Evolutionary conservation across 2,888 invertebrate genomes (phyloP), one percentile per base, ranked within the genome.

Genomic region (Arrhopalites spinosus): DNA sequence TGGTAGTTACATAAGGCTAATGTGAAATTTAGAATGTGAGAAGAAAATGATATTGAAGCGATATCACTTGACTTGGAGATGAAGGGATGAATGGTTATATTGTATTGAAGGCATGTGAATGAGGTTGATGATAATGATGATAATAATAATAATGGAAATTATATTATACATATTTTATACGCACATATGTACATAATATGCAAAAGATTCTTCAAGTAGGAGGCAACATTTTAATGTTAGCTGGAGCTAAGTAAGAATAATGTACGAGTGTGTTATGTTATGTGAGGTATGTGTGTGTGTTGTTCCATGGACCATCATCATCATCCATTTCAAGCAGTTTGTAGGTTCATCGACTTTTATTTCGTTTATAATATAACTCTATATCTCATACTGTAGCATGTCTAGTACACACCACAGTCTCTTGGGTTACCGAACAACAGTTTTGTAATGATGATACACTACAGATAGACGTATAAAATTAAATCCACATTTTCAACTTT

Each of bases 271-370:
- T 59, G 59, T 25, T 1, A 25, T 25, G 20, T 59, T 20, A 59
- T 59, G 59, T 50, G 17, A 2, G 17, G 7, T n/a, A n/a, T 50
- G 50, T 50, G n/a, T 30, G 30, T 17, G 63, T 63, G 8, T 61
- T 63, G 20, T 25, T 27, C 27, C 63, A 29, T 63, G 63, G 63
- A 63, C n/a, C 27, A 29, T 63, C 27, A 29, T 63, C 15, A n/a
- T 50, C 2, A 50, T 27, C 25, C 29, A 29, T 27, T 63, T 30
- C 29, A 29, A 63, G 7, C 5, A 29, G 63, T 63, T 63, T 29
- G 29, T 63, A 63, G 30, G 63, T 63, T 63, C 63, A 63, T 63
- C 63, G 63, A 63, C 63, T 63, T 50, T 50, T 50, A 50, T 50
- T n/a, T 15, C n/a, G 45, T 7, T 15, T 45, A 45, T 45, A n/a